Percentiles rank a stretch among this genome's conserved stretches.
These are phyloP conservation scores for Drosophila prostipennis DNA, from an alignment of 2,888 invertebrate genomes.

Conservation along the genomic window DNA sequence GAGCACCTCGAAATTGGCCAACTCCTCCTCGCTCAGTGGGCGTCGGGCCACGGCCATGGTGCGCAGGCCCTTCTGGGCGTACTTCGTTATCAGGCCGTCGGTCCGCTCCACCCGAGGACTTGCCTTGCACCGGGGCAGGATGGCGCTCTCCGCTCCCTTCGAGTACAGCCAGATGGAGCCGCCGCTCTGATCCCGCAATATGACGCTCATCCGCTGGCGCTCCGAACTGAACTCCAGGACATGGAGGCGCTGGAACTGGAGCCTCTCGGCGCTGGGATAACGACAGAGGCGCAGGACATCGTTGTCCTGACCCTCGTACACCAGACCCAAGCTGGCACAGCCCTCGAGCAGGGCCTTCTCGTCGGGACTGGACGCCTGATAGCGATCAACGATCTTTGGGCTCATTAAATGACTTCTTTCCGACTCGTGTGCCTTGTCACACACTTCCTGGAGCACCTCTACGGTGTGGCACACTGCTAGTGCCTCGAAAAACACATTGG, in stretches of 20 bases:
- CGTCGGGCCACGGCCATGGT: conserved; percentile 93
- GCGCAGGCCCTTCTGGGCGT: conserved; percentile 89
- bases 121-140: conserved; percentile 87
- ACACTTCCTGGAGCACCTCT: conserved; percentile 85
- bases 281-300: conserved; percentile 87
- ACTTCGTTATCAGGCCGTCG: conserved; percentile 85
- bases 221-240: conserved; percentile 95
- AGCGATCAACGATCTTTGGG: conserved; percentile 69
- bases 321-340: conserved; percentile 90
- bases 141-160: conserved; percentile 92
- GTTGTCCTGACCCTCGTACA: conserved; percentile 88
- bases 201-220: conserved; percentile 96
- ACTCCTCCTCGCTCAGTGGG: conserved; percentile 89
- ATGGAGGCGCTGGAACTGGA: conserved; percentile 89
- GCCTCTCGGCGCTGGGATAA: conserved; percentile 49
- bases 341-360: conserved; percentile 96
- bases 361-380: conserved; percentile 95
- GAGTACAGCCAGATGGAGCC: conserved; percentile 87
- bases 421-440: conserved; percentile 8
- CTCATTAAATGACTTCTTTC: conserved; percentile 30
- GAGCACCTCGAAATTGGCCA: conserved; percentile 85
- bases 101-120: conserved; percentile 83
- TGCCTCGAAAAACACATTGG: conserved; percentile 89
- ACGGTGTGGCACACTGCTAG: conserved; percentile 92
- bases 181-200: conserved; percentile 87